A percentile compares a stretch with the other conserved stretches of the same genome.
phyloP scores from a whole-genome alignment of 2,797 vertebrate genomes.

The Sebastes nivosus region DNA sequence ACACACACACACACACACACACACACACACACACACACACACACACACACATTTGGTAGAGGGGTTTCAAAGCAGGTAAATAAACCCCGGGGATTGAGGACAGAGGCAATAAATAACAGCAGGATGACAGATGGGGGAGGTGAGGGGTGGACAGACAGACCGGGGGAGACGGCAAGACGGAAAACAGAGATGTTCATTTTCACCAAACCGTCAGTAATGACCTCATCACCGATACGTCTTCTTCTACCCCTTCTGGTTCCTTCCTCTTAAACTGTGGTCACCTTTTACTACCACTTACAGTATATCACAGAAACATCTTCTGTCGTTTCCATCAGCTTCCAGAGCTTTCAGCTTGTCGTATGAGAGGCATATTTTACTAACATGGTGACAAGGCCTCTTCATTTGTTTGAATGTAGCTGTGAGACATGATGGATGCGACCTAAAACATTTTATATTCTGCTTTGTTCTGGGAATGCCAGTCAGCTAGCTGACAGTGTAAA shows the following conservation, averaged over 20 bases:
- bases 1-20: no score
- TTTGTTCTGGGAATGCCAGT: not conserved
- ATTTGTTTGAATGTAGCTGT: not conserved
- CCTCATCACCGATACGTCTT: conserved; percentile 15
- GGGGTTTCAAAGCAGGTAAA: conserved; percentile 52
- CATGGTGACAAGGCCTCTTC: not conserved
- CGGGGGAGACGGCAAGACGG: conserved; percentile 16
- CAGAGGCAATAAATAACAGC: conserved; percentile 63
- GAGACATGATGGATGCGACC: not conserved
- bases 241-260: not conserved
- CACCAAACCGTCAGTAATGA: conserved; percentile 24
- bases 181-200: conserved; percentile 48
- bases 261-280: not conserved
- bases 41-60: conserved; percentile 9
- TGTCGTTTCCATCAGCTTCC: not conserved
- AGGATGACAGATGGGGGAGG: conserved; percentile 48
- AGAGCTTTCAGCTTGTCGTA: not conserved
- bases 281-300: not conserved
- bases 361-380: not conserved
- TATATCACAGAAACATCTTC: not conserved
- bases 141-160: conserved; percentile 20
- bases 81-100: conserved; percentile 54
- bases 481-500: not conserved
- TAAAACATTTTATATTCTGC: not conserved
- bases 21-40: not conserved